Base-by-base conservation (phyloP, 1,140 invertebrate species). In the Dryas iulia region DNA sequence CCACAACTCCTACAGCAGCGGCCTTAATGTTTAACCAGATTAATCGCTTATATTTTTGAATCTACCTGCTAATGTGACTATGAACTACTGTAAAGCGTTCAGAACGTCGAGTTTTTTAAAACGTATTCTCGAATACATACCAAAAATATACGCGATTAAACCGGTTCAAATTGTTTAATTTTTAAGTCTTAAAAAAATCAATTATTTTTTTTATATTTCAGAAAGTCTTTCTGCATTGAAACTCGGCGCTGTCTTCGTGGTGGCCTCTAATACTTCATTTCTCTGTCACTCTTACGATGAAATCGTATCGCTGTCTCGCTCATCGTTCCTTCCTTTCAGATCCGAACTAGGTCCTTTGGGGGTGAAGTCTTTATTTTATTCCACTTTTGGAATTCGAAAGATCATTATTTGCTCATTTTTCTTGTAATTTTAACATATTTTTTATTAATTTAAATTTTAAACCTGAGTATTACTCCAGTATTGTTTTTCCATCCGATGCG, bases 281-380 rank as follows among this genome's bases (percentile, higher is more conserved):
- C 88, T 83, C 83, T 89, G 75, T 89, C 85, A 80, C 82, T 84
- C 80, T 71, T 74, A 76, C 78, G 82, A 67, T 79, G 71, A 67
- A 59, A 76, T 78, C 78, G 78, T 81, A 65, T 78, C 68, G 79
- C 81, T 83, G 69, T 88, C 80, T 86, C 78, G 72, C 69, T 83
- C 84, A 81, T 76, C 73, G 73, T 79, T 74, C 67, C 70, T 68
- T 77, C 71, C 62, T 74, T 72, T 82, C 71, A 28, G 68, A 61
- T 63, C 62, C 61, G 25, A 67, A 33, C 71, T 69, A 66, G 57
- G 33, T 60, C 69, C 60, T 64, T 66, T 47, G 64, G 68, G 71
- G 71, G 57, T 63, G 62, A 33, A 61, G n/a, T n/a, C 31, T 53
- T 61, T 26, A 12, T 60, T n/a, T 66, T 66, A 61, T 66, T 66